Evolutionary conservation across 2,113 vertebrate species (phyloP).

Genomic region (Petrocephalus microphthalmus): DNA sequence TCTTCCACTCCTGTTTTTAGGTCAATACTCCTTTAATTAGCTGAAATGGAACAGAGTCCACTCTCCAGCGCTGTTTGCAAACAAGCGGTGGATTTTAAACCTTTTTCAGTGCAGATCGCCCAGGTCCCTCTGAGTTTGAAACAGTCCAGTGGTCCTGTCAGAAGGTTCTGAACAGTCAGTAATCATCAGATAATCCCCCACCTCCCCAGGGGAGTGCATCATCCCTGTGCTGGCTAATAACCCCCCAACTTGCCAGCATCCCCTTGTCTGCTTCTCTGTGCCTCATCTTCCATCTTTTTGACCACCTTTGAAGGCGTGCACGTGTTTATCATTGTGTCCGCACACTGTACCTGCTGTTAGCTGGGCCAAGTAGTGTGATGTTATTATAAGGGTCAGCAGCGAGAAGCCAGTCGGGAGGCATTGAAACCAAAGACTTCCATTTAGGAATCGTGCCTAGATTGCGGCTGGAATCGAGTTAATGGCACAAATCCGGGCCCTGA

Average conservation of each 20-base stretch:
- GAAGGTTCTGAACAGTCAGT: neutral
- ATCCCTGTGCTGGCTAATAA: conserved; percentile 34
- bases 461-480: neutral
- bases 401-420: neutral
- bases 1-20: neutral
- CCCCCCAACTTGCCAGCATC: conserved; percentile 19
- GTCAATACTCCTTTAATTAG: neutral
- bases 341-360: neutral
- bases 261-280: neutral
- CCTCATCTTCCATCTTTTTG: neutral
- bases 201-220: conserved; percentile 16
- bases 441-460: neutral
- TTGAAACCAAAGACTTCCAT: neutral
- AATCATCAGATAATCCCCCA: conserved; percentile 26
- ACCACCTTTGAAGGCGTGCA: neutral
- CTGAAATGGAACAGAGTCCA: neutral
- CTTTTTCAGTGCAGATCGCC: neutral
- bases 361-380: neutral
- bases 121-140: neutral
- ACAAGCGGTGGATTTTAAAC: neutral
- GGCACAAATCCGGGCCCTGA: neutral
- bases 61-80: neutral
- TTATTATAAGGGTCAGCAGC: neutral
- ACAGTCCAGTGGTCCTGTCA: neutral
- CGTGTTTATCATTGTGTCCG: neutral